Evolutionary conservation across 2,113 vertebrate genomes (phyloP), one percentile per base, ranked within the genome.

Genomic region (Bubalus kerabau): DNA sequence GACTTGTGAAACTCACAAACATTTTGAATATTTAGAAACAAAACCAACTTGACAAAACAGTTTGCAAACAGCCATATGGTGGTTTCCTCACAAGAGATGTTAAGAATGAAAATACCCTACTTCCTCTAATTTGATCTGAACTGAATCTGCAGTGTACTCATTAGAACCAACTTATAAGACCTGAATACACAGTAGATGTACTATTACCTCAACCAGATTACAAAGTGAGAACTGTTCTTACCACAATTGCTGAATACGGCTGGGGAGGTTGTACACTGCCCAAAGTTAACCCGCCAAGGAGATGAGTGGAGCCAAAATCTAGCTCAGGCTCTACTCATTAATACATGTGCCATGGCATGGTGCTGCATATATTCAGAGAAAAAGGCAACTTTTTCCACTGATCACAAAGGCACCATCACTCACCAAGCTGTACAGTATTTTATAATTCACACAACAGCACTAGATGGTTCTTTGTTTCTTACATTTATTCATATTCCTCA

Each of bases 51-150:
- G 24, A 91, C 95, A 95, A 92, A 96, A 76, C 93, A 81, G 86
- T 97, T 95, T 97, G 89, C 93, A 97, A 97, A 97, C 71, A 95
- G 94, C 86, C 96, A 90, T 94, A 94, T 94, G 93, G 95, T 86
- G 52, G 60, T 74, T 97, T 97, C 88, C 91, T 87, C 91, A n/a
- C 36, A 93, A 91, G 40, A 92, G 24, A 8, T 88, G 43, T 46
- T 91, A 23, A 91, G 94, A 97, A 57, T 43, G 74, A 96, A 96
- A 94, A 85, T 74, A 76, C 71, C 62, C 24, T 71, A 56, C 64
- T 86, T 90, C 48, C 46, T 92, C 59, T 60, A 50, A 92, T 91
- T 85, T 85, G 24, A 92, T 91, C 87, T 76, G 43, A 90, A 78
- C 76, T 76, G 80, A 91, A 64, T 56, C 78, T 91, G 64, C 48